These are phyloP conservation scores for Monochamus saltuarius DNA, from an alignment of 1,140 invertebrate species.

Conservation along the genomic window DNA sequence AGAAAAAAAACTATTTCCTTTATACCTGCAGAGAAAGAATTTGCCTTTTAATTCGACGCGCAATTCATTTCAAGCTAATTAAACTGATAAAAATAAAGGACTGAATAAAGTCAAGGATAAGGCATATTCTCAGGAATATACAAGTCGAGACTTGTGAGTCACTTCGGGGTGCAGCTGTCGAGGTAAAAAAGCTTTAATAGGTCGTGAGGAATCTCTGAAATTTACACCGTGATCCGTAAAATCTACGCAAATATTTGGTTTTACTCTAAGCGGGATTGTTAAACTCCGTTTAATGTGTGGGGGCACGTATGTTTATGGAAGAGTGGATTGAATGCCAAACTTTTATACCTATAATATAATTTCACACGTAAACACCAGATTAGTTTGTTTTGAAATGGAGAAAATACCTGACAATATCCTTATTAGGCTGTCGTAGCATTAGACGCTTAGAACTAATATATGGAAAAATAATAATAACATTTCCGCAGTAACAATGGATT, in stretches of 20 bases:
- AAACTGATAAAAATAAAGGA: not conserved
- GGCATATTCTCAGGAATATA: not conserved
- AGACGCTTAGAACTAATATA: no score
- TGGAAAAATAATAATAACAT: no score
- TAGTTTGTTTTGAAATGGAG: no score
- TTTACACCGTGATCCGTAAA: constrained; percentile 3
- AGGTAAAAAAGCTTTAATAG: constrained; percentile 2
- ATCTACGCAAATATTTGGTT: constrained; percentile 4
- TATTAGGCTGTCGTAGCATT: no score
- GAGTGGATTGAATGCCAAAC: no score
- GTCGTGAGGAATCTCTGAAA: not conserved
- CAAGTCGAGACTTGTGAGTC: not conserved
- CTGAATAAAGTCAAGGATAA: not conserved
- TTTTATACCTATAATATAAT: no score
- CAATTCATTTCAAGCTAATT: not conserved
- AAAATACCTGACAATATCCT: no score
- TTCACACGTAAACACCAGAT: no score
- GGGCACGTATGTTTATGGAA: no score
- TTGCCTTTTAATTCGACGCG: not conserved
- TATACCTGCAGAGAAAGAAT: not conserved
- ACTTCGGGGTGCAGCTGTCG: not conserved
- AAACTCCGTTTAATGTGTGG: no score
- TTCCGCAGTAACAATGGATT: no score
- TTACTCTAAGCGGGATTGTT: not conserved
- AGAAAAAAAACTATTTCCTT: not conserved